Evolutionary conservation across 92 coral and sea anemone genomes (phyloP).

Genomic region (Anthopleura xanthogrammica): DNA sequence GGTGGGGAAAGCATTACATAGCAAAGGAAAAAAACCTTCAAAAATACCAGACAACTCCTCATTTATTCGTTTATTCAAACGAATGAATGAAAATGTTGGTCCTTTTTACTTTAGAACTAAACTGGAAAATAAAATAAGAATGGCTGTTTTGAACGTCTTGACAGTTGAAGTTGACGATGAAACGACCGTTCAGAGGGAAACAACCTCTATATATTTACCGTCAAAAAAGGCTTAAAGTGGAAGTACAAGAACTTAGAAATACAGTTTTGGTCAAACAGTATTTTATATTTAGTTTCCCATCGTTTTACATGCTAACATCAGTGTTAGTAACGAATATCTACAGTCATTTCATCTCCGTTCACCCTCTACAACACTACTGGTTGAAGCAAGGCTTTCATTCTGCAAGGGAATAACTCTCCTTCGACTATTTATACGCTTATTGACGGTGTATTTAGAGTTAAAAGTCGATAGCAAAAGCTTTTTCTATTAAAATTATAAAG

Average conservation of each 20-base stretch:
- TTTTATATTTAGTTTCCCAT: neutral
- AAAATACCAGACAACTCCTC: neutral
- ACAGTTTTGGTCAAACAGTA: constrained; percentile 11
- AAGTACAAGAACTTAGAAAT: constrained; percentile 1
- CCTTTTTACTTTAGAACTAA: constrained; percentile 1
- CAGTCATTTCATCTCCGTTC: constrained; percentile 2
- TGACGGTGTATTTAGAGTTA: constrained; percentile 5
- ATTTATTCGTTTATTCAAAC: neutral
- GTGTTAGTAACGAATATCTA: neutral
- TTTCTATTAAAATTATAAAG: constrained; percentile 21
- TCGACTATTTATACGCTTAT: constrained; percentile 1
- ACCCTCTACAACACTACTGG: neutral
- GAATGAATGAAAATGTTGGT: constrained; percentile 8
- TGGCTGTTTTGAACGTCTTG: constrained; percentile 4
- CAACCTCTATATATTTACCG: constrained; percentile 1
- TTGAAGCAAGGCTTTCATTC: neutral
- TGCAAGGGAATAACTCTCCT: constrained; percentile 4
- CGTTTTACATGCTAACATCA: neutral
- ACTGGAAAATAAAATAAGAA: neutral
- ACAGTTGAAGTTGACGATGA: neutral
- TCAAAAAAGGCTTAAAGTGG: constrained; percentile 3
- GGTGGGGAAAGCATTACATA: neutral
- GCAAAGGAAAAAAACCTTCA: neutral
- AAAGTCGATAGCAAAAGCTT: constrained; percentile 15
- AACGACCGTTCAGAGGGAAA: neutral